Evolutionary conservation across 1,140 invertebrate genomes (phyloP), one percentile per base, ranked within the genome.

Genomic region (Drosophila saltans): DNA sequence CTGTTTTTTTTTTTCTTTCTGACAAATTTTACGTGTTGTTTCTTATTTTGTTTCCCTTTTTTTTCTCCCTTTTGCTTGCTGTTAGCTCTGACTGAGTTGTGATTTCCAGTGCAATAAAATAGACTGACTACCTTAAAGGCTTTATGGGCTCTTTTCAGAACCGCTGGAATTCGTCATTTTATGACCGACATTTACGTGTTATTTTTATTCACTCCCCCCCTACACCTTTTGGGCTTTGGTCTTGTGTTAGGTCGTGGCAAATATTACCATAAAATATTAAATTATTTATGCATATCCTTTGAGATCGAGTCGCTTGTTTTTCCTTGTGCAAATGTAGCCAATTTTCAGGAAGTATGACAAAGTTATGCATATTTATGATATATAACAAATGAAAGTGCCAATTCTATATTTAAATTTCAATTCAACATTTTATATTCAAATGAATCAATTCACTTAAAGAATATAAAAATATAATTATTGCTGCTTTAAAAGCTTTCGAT

Each of bases 201-300:
- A 69, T 79, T 80, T 88, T 86, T 86, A 82, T 86, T 72, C 64
- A 81, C 82, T 86, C 45, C 39, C 60, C 57, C 43, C 16, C 16
- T 16, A 16, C 16, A 16, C 16, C 16, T 80, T 80, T 78, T 69
- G 61, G 69, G 60, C 45, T 28, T 52, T 66, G 66, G 40, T 68
- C 30, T 61, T 39, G 56, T 52, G 55, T 28, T 9, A 41, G 40
- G 48, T 43, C 55, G 52, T 40, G 36, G 63, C 48, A 60, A 52
- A 65, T 82, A 82, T 86, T 77, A 86, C 55, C 80, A 83, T 83
- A 88, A 88, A 88, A 82, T 86, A 88, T 88, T 69, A 88, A 88
- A 86, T 83, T 88, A 88, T 74, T 77, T 88, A 88, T 86, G 83
- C 76, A 79, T 76, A 76, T 82, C 64, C 61, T 62, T 55, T 39